Percentiles rank a stretch among this genome's conserved stretches.
These are phyloP conservation scores for Myotis pilosus DNA, from an alignment of 2,797 vertebrate species.

Conservation along the genomic window DNA sequence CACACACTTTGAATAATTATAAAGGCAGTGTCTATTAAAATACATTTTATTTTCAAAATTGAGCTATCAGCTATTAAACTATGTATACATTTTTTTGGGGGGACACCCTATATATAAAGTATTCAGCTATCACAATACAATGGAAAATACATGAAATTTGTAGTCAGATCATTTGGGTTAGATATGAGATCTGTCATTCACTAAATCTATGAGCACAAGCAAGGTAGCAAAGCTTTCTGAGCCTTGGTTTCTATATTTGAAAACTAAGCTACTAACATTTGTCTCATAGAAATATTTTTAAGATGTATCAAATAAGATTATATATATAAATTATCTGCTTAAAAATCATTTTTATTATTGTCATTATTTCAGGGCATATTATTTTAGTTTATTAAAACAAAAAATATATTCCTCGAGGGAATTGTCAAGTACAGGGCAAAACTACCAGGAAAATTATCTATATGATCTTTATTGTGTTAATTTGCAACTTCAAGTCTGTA, in stretches of 20 bases:
- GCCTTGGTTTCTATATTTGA: not conserved
- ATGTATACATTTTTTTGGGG: not conserved
- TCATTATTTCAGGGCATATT: conserved; percentile 11
- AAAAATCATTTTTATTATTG: not conserved
- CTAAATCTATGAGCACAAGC: not conserved
- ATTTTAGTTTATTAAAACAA: conserved; percentile 40
- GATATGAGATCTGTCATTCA: not conserved
- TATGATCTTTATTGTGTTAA: conserved; percentile 29
- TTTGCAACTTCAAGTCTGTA: not conserved
- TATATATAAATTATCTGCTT: not conserved
- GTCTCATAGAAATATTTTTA: conserved; percentile 22
- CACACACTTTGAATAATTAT: not conserved
- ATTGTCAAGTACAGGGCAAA: conserved; percentile 11
- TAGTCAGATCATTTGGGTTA: not conserved
- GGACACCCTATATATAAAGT: not conserved
- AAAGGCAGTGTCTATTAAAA: not conserved
- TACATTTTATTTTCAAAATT: not conserved
- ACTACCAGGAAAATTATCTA: conserved; percentile 1
- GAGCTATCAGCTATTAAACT: not conserved
- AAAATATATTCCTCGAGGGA: not conserved
- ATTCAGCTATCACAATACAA: conserved; percentile 12
- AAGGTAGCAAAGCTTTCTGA: not conserved
- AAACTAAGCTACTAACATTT: conserved; percentile 20
- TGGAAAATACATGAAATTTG: conserved; percentile 24
- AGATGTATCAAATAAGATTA: conserved; percentile 10